Evolutionary conservation across 2,888 invertebrate genomes (phyloP).

Genomic region (Tubulanus polymorphus): DNA sequence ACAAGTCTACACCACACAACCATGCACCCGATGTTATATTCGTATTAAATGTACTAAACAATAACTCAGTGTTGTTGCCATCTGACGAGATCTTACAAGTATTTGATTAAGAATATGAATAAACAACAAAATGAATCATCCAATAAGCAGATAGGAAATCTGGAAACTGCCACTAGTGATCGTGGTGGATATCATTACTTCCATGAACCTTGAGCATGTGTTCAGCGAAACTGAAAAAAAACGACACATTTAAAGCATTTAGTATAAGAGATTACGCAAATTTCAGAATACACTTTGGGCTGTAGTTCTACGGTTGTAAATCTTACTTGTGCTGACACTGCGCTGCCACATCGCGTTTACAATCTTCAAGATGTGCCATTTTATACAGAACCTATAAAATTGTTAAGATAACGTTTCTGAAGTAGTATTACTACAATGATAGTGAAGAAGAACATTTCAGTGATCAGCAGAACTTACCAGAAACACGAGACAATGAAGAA

Average conservation of each 20-base stretch:
- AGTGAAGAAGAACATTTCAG: neutral
- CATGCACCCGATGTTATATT: too few species aligned
- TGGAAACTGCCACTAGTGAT: too few species aligned
- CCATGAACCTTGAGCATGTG: slow-evolving; percentile 49
- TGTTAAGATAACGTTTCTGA: neutral
- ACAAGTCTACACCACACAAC: too few species aligned
- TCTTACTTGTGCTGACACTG: slow-evolving; percentile 49
- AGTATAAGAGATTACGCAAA: neutral
- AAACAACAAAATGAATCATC: too few species aligned
- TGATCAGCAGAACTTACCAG: slow-evolving; percentile 42
- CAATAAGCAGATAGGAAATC: too few species aligned
- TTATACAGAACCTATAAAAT: slow-evolving; percentile 54
- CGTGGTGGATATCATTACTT: too few species aligned
- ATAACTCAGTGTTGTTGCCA: too few species aligned
- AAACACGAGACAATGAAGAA: slow-evolving; percentile 56
- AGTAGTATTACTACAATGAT: neutral
- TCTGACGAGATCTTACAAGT: too few species aligned
- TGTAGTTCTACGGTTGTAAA: neutral
- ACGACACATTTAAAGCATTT: neutral
- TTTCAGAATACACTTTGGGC: slow-evolving; percentile 1
- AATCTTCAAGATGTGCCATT: slow-evolving; percentile 54
- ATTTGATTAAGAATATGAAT: too few species aligned
- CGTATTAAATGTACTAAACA: too few species aligned
- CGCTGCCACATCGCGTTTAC: slow-evolving; percentile 51
- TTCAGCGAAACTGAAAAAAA: slow-evolving; percentile 40